Conservation (phyloP, 2,113 vertebrate genomes). For the Copsychus sechellarum region DNA sequence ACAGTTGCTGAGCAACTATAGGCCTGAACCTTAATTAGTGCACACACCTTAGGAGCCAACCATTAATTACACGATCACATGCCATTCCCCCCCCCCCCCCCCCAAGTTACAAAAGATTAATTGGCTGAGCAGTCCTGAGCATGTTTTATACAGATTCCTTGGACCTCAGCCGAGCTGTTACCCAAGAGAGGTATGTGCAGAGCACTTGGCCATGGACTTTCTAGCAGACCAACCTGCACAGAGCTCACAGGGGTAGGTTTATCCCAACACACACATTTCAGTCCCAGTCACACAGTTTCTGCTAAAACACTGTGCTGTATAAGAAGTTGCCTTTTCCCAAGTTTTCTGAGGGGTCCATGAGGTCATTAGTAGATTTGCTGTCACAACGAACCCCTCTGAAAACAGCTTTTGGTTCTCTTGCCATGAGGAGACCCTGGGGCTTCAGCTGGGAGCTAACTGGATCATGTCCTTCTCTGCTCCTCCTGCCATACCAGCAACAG, state of each 20-base stretch:
- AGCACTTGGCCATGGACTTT: not conserved
- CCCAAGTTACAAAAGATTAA: constrained; percentile 57
- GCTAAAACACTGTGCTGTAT: not conserved
- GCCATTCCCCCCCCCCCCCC: not conserved
- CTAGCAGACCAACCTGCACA: not conserved
- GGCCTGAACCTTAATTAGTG: constrained; percentile 28
- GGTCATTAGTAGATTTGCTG: not conserved
- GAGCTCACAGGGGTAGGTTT: not conserved
- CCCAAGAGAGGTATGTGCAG: constrained; percentile 20
- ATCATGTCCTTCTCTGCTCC: rapidly evolving
- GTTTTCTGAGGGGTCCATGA: not conserved
- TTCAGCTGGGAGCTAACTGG: not conserved
- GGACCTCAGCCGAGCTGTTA: constrained; percentile 48
- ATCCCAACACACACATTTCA: not conserved
- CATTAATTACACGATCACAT: constrained; percentile 58
- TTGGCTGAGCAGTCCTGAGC: constrained; percentile 56
- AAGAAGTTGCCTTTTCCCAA: not conserved
- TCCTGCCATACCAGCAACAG: not conserved
- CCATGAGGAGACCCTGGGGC: not conserved
- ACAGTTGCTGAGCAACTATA: constrained; percentile 47
- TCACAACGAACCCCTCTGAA: not conserved
- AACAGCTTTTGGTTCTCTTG: not conserved
- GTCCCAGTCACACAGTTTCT: not conserved
- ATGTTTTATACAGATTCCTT: constrained; percentile 58
- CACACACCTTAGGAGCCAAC: constrained; percentile 49